Evolutionary conservation across 1,140 invertebrate genomes (phyloP).

Genomic region (Trichogramma pretiosum): DNA sequence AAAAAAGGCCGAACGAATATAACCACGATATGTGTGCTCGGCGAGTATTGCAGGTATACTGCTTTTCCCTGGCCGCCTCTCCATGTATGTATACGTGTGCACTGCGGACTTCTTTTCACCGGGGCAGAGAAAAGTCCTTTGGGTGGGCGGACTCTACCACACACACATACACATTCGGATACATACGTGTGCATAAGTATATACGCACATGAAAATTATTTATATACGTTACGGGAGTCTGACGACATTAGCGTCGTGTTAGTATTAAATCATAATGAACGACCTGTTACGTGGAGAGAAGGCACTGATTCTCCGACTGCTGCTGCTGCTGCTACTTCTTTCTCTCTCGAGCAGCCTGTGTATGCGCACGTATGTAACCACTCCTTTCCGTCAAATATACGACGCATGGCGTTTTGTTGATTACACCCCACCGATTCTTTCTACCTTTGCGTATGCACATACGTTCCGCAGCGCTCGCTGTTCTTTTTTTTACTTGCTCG

Average conservation of each 20-base stretch:
- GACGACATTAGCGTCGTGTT: constrained; percentile 48
- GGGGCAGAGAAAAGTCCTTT: constrained; percentile 30
- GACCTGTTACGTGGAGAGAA: constrained; percentile 41
- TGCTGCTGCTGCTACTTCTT: constrained; percentile 1
- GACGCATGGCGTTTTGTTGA: constrained; percentile 20
- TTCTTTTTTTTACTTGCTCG: neutral
- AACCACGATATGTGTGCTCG: too few species aligned
- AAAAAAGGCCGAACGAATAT: too few species aligned
- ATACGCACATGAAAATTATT: constrained; percentile 45
- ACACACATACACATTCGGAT: too few species aligned
- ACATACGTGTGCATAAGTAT: too few species aligned
- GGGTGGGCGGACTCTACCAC: constrained; percentile 43
- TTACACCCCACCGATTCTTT: constrained; percentile 15
- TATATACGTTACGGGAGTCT: constrained; percentile 45
- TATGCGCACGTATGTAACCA: too few species aligned
- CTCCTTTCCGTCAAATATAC: constrained; percentile 13
- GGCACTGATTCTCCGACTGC: constrained; percentile 27
- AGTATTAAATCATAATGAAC: constrained; percentile 49
- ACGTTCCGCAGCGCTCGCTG: neutral
- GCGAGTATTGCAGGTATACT: too few species aligned
- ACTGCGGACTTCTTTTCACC: too few species aligned
- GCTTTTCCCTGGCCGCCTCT: too few species aligned
- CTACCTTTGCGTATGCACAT: neutral
- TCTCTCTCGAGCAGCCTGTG: too few species aligned
- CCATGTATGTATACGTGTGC: too few species aligned